Percentiles rank a stretch among this genome's conserved stretches.
Conservation (phyloP, 2,888 invertebrate species). For the Eupithecia subumbrata region DNA sequence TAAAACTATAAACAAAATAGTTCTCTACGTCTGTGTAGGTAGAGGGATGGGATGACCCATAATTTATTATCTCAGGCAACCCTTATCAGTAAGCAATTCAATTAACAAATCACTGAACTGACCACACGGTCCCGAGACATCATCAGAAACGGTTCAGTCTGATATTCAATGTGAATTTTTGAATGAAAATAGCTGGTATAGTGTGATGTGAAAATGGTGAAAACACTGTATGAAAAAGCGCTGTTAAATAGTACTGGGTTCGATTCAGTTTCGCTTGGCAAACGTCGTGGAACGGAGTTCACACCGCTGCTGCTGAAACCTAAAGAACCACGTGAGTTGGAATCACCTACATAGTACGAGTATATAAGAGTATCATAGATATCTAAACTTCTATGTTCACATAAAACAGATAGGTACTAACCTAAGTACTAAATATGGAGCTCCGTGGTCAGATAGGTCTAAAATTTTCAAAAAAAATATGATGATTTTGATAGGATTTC, state of each 20-base stretch:
- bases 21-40: neutral
- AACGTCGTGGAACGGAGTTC: conserved; percentile 59
- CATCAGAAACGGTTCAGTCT: conserved; percentile 23
- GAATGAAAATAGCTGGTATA: neutral
- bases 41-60: neutral
- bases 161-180: conserved; percentile 13
- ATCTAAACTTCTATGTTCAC: neutral
- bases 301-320: conserved; percentile 62
- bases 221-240: conserved; percentile 56
- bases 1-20: neutral
- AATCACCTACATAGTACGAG: neutral
- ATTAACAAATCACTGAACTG: conserved; percentile 48
- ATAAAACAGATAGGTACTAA: neutral
- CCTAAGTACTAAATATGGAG: neutral
- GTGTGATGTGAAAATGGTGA: conserved; percentile 33
- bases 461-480: neutral
- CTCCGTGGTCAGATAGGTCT: neutral
- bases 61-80: conserved; percentile 8
- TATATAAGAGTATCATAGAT: neutral
- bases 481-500: neutral
- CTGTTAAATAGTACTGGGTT: conserved; percentile 50
- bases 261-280: conserved; percentile 52
- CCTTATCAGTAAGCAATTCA: conserved; percentile 54
- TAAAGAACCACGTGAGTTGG: conserved; percentile 22
- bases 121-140: conserved; percentile 43